Base-by-base conservation (phyloP, 2,797 vertebrate genomes). In the Vespertilio murinus region DNA sequence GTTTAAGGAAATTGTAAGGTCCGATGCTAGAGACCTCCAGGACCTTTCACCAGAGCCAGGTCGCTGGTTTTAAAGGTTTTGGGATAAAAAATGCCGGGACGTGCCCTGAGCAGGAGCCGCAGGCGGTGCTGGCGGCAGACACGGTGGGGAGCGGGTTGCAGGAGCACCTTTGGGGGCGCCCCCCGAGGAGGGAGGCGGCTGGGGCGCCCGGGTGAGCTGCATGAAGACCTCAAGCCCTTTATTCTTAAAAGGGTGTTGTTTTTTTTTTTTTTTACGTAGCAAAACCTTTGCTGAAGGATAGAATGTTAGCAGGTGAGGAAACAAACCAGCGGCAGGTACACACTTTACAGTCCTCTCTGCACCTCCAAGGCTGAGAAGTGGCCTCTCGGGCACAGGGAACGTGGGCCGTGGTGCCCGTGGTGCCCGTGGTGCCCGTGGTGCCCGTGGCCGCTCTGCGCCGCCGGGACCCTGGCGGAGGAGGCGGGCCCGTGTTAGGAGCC, bases 161-260 rank as follows among this genome's bases (percentile, higher is more conserved):
- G n/a, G n/a, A n/a, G n/a, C n/a, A n/a, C n/a, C n/a, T n/a, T n/a
- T n/a, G n/a, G n/a, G n/a, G n/a, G n/a, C n/a, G n/a, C n/a, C n/a
- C n/a, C n/a, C n/a, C n/a, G n/a, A n/a, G n/a, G n/a, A n/a, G n/a
- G n/a, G n/a, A n/a, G n/a, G n/a, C n/a, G n/a, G n/a, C 42, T 42
- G 9, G 42, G 42, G 9, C 42, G 2, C 42, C 42, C 8, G 18
- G 2, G 23, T n/a, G 86, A 75, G 25, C 18, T 86, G 79, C 79
- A 4, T 3, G 56, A 77, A 95, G 90, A 85, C 71, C 75, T 86
- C 78, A 95, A 67, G 64, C 92, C 88, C 88, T 96, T 97, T 95
- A 73, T 96, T 97, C 61, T 97, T 93, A 89, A 95, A 97, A 90
- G 85, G 90, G 83, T 71, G n/a, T n/a, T n/a, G n/a, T n/a, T n/a